phyloP scores from a whole-genome alignment of 37 sponge, comb jelly and placozoan species.

The Agelas oroides region DNA sequence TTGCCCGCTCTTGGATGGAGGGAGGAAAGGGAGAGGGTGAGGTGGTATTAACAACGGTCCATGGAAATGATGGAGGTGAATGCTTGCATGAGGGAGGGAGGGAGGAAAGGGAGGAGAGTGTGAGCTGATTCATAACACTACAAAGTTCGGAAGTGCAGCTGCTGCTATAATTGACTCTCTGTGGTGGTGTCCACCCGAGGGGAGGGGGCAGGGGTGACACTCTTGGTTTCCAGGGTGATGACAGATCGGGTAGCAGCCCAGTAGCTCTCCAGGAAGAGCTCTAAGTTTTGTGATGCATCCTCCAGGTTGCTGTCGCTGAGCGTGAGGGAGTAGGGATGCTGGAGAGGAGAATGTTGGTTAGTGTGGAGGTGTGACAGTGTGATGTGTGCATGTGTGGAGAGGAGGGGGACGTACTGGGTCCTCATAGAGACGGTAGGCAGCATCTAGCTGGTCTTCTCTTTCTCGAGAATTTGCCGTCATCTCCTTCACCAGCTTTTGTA shows the following conservation, averaged over 20 bases:
- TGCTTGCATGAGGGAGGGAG: too few species aligned
- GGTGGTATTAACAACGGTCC: too few species aligned
- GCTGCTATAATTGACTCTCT: too few species aligned
- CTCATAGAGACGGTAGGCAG: conserved; percentile 25
- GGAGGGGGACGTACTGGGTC: background rate
- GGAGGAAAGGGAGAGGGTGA: too few species aligned
- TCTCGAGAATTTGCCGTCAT: conserved; percentile 21
- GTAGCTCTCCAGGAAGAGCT: conserved; percentile 73
- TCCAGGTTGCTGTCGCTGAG: conserved; percentile 65
- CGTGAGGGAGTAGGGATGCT: conserved; percentile 42
- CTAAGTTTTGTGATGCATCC: conserved; percentile 60
- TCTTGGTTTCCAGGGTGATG: background rate
- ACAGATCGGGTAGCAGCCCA: conserved; percentile 65
- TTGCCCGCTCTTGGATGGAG: too few species aligned
- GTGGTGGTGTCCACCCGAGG: too few species aligned
- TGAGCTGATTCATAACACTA: too few species aligned
- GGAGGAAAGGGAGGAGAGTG: too few species aligned
- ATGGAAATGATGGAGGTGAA: too few species aligned
- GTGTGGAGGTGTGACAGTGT: background rate
- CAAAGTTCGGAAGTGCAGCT: too few species aligned
- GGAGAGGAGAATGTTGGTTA: background rate
- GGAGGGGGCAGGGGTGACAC: too few species aligned
- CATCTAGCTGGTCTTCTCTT: conserved; percentile 19
- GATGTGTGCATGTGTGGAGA: background rate
- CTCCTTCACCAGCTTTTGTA: conserved; percentile 43